These are phyloP conservation scores for Drosophila austrosaltans DNA, from an alignment of 2,888 invertebrate species.

Conservation along the genomic window DNA sequence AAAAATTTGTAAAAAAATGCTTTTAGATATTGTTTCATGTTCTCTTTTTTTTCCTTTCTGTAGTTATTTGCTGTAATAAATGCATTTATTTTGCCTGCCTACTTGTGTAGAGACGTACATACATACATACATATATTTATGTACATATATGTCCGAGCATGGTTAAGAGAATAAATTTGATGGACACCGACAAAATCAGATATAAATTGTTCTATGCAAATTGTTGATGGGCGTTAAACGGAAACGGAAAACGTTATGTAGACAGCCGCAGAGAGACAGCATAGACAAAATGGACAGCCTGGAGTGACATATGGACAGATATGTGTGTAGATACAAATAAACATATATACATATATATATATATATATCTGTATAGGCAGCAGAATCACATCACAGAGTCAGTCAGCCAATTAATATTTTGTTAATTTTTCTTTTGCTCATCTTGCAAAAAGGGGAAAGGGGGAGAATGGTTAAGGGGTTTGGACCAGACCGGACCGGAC, in stretches of 20 bases:
- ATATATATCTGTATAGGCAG: neutral
- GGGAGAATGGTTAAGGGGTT: neutral
- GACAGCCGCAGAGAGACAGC: conserved; percentile 24
- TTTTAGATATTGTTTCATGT: too few relatives aligned
- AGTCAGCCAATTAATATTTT: conserved; percentile 73
- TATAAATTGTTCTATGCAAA: conserved; percentile 55
- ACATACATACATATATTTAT: neutral
- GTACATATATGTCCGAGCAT: neutral
- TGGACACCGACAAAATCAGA: conserved; percentile 10
- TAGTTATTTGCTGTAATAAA: neutral
- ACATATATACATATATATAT: conserved; percentile 3
- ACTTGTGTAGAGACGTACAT: too few relatives aligned
- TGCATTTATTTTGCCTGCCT: neutral
- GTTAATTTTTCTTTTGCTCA: conserved; percentile 51
- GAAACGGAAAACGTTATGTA: conserved; percentile 67
- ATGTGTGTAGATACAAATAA: conserved; percentile 1
- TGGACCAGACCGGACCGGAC: conserved; percentile 28
- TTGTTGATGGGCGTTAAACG: conserved; percentile 46
- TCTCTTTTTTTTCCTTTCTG: too few relatives aligned
- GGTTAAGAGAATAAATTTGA: conserved; percentile 15
- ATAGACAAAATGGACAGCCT: conserved; percentile 28
- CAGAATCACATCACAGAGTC: conserved; percentile 53
- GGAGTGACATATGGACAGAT: conserved; percentile 17
- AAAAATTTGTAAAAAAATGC: too few relatives aligned
- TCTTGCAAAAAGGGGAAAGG: neutral